Evolutionary conservation across 2,113 vertebrate genomes (phyloP), one percentile per base, ranked within the genome.

Genomic region (Mionectes macconnelli): DNA sequence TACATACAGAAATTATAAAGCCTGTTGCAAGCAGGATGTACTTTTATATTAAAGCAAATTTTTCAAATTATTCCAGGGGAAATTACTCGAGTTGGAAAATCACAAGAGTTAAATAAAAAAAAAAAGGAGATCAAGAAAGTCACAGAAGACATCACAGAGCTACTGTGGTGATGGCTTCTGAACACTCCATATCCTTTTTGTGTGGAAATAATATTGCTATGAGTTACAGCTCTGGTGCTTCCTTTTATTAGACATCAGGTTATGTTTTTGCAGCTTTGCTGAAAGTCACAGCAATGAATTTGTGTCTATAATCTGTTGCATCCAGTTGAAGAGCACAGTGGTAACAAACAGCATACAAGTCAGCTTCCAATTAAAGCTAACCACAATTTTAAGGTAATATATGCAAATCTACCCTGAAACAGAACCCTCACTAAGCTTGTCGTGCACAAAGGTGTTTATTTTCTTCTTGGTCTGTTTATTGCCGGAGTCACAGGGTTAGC

Each of bases 181-280:
- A 83, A 53, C 45, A 53, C 13, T 82, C 37, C 11, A 4, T 42
- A 42, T 59, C 44, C 60, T 89, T 93, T 88, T 55, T 30, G 50
- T 84, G 92, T 63, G 76, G 64, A 81, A 90, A 67, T 62, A 92
- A 62, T 67, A 81, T 17, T 78, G 60, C 60, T 84, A 20, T 70
- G 72, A 93, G 47, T 88, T 97, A 93, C 72, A 69, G 55, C 45
- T 84, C 62, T 75, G 52, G 35, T 91, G 59, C 93, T 89, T 89
- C 56, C 42, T 74, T 92, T 84, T 89, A 56, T 90, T 88, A 90
- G 76, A 44, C 47, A 50, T 37, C 35, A 70, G 63, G 63, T 70
- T 70, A 40, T 44, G 30, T 74, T 84, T 81, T 40, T 89, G 64
- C 53, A 52, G 62, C 64, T 91, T 89, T 89, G 37, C 63, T 62